phyloP scores from a whole-genome alignment of 2,888 invertebrate species.

The Drosophila koepferae region DNA sequence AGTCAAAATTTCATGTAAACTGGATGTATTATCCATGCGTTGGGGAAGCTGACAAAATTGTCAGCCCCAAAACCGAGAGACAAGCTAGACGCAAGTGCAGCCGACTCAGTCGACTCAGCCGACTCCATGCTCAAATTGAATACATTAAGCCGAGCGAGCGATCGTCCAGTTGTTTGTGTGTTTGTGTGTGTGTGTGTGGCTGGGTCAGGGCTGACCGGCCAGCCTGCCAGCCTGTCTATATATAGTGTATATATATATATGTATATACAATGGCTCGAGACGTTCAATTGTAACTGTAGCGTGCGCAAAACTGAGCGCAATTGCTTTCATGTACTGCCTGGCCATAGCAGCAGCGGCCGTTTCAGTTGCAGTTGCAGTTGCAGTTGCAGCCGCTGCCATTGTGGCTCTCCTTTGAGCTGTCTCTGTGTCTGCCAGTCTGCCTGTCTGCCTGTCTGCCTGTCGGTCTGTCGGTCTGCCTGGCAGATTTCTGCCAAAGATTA shows the following conservation, averaged over 20 bases:
- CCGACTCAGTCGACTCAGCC: neutral
- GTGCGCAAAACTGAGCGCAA: slow-evolving; percentile 46
- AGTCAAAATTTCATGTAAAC: slow-evolving; percentile 47
- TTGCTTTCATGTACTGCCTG: slow-evolving; percentile 49
- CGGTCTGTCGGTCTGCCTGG: slow-evolving; percentile 41
- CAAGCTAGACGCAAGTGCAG: slow-evolving; percentile 16
- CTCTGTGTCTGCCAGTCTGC: slow-evolving; percentile 17
- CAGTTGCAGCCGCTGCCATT: slow-evolving; percentile 8
- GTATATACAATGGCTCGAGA: slow-evolving; percentile 42
- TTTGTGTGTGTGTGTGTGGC: slow-evolving; percentile 22
- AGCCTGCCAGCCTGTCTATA: neutral
- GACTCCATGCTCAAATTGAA: slow-evolving; percentile 17
- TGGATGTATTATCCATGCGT: slow-evolving; percentile 30
- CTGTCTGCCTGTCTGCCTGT: slow-evolving; percentile 40
- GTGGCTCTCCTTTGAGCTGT: slow-evolving; percentile 52
- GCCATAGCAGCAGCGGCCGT: slow-evolving; percentile 1
- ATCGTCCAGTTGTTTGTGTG: slow-evolving; percentile 16
- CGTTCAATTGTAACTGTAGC: slow-evolving; percentile 59
- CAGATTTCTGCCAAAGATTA: slow-evolving; percentile 67
- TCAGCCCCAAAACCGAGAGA: slow-evolving; percentile 30
- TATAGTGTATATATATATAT: neutral
- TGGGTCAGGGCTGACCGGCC: slow-evolving; percentile 31
- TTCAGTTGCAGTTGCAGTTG: neutral
- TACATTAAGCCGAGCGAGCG: slow-evolving; percentile 30
- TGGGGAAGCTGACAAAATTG: slow-evolving; percentile 36